Evolutionary conservation across 2,797 vertebrate species (phyloP), one percentile per base, ranked within the genome.

Genomic region (Sebastolobus alascanus): DNA sequence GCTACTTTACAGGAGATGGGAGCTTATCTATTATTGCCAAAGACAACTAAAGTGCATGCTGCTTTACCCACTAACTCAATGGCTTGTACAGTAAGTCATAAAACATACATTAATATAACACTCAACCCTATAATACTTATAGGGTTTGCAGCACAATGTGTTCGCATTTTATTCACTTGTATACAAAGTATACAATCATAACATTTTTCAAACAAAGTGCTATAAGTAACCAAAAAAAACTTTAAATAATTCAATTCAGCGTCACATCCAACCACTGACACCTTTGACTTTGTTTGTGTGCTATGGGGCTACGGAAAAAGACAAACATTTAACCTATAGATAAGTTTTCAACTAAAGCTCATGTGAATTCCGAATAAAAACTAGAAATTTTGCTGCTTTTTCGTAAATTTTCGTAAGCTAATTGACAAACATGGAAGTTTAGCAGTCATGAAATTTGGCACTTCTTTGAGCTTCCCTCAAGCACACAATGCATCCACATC

Each of bases 11-110:
- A 87, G 82, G 38, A 75, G 79, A 86, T 80, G 80, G 80, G 79
- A 87, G 82, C 60, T 38, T 76, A 79, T 79, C 78, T 79, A 40
- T 93, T 92, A 93, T 91, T 93, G 92, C 92, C 90, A 89, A 81
- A 80, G 86, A 90, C 84, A 85, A 90, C 77, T 90, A 92, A 93
- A 93, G 89, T 93, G 90, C 91, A 89, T 89, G 86, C 84, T 89
- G 87, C 84, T 82, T 89, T 76, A 79, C 76, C 79, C 61, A 79
- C 80, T 80, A 83, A 85, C 79, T 83, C 66, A 89, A 87, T 86
- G 87, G 78, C 87, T 87, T 85, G 83, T 83, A 89, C 81, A 88
- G 68, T 75, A 69, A 85, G 77, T 85, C 77, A 79, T 84, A 84
- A 88, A 83, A 89, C 70, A 84, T 75, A 84, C 79, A 82, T 68